phyloP scores from a whole-genome alignment of 2,113 vertebrate species.

The Carettochelys insculpta region DNA sequence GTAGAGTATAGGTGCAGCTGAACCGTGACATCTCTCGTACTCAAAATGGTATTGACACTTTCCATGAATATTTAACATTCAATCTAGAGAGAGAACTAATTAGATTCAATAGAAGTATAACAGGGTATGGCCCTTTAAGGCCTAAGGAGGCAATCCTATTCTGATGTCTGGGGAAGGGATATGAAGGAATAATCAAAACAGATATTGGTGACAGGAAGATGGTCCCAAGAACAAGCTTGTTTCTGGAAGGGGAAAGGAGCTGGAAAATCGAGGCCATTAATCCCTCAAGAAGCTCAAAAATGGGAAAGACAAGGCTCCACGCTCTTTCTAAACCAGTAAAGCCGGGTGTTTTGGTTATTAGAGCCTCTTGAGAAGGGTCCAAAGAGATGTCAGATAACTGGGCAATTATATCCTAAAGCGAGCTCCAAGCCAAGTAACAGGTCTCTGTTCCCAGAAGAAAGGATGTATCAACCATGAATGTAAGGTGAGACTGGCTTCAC shows the following conservation, averaged over 20 bases:
- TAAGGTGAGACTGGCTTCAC: neutral
- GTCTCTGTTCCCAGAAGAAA: neutral
- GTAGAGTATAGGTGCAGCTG: neutral
- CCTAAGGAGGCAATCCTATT: neutral
- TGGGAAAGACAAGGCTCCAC: neutral
- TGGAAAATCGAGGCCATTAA: neutral
- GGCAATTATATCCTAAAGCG: neutral
- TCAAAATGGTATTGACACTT: neutral
- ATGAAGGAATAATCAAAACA: neutral
- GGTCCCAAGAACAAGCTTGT: neutral
- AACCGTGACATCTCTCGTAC: neutral
- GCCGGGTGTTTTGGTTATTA: neutral
- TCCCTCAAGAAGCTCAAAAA: neutral
- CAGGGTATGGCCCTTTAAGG: neutral
- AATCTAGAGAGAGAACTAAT: neutral
- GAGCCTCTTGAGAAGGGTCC: neutral
- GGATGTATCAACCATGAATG: neutral
- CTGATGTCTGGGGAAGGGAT: neutral
- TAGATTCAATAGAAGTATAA: neutral
- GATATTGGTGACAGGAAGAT: neutral
- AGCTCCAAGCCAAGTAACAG: neutral
- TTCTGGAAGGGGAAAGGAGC: neutral
- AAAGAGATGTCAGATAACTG: neutral
- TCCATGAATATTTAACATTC: neutral
- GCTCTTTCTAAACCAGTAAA: neutral